Percentiles rank a stretch among this genome's conserved stretches.
phyloP scores from a whole-genome alignment of 2,797 vertebrate genomes.

The Molossus molossus region DNA sequence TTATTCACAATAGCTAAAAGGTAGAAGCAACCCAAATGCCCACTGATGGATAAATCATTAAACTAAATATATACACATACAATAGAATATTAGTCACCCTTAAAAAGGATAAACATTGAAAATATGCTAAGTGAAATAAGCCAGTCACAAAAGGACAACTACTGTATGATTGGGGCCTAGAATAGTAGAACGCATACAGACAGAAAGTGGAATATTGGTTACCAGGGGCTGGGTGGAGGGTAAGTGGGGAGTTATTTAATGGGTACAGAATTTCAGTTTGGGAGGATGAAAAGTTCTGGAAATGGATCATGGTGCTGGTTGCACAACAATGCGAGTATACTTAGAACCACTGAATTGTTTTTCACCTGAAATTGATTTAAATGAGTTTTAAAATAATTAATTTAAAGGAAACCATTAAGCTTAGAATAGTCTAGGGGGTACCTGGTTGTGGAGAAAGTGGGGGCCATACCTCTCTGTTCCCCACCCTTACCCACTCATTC shows the following conservation, averaged over 20 bases:
- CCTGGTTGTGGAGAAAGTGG: neutral
- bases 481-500: neutral
- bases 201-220: neutral
- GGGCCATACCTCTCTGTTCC: neutral
- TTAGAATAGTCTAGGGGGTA: neutral
- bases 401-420: neutral
- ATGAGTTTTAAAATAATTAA: neutral
- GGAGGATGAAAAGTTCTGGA: neutral
- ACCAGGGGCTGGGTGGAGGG: neutral
- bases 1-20: neutral
- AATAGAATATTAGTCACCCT: neutral
- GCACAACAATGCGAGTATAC: neutral
- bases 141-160: neutral
- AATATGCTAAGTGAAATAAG: neutral
- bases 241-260: neutral
- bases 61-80: neutral
- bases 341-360: neutral
- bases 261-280: neutral
- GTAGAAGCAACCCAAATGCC: neutral
- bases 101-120: neutral
- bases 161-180: neutral
- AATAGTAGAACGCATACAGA: neutral
- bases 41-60: neutral
- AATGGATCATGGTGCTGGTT: neutral
- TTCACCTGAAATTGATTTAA: neutral